Conservation (phyloP, 2,113 vertebrate species). For the Scortum barcoo region DNA sequence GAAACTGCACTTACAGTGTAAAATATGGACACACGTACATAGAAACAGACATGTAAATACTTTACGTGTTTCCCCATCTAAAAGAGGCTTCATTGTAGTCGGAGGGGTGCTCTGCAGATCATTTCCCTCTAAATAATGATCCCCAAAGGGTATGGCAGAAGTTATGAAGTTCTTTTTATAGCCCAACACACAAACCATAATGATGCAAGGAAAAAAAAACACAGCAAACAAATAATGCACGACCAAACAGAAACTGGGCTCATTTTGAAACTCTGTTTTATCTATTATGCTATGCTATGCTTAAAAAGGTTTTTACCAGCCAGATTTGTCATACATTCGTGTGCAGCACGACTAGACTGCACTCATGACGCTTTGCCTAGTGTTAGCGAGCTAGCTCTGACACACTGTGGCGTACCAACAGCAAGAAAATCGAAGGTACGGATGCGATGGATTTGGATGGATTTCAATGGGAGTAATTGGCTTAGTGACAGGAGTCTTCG, state of each 20-base stretch:
- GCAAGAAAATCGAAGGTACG: background rate
- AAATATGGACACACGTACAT: background rate
- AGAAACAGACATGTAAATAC: background rate
- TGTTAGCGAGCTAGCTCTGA: slow-evolving; percentile 26
- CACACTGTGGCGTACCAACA: background rate
- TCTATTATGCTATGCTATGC: background rate
- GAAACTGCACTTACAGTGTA: background rate
- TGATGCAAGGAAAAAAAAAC: background rate
- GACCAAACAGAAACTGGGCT: background rate
- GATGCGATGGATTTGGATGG: slow-evolving; percentile 26
- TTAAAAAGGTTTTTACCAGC: background rate
- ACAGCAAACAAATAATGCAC: background rate
- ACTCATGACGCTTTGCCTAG: background rate
- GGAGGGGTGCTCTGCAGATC: no score
- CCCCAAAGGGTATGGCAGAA: background rate
- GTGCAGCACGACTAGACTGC: background rate
- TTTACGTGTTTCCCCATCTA: background rate
- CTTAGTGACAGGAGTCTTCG: slow-evolving; percentile 48
- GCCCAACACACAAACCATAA: background rate
- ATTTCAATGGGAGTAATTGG: slow-evolving; percentile 60
- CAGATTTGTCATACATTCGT: background rate
- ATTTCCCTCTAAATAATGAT: background rate
- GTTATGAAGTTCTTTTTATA: background rate
- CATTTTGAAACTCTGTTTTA: background rate
- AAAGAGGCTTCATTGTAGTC: background rate